A percentile compares a stretch with the other conserved stretches of the same genome.
These are phyloP conservation scores for Nematostella vectensis DNA, from an alignment of 92 coral and sea anemone species.

Conservation along the genomic window DNA sequence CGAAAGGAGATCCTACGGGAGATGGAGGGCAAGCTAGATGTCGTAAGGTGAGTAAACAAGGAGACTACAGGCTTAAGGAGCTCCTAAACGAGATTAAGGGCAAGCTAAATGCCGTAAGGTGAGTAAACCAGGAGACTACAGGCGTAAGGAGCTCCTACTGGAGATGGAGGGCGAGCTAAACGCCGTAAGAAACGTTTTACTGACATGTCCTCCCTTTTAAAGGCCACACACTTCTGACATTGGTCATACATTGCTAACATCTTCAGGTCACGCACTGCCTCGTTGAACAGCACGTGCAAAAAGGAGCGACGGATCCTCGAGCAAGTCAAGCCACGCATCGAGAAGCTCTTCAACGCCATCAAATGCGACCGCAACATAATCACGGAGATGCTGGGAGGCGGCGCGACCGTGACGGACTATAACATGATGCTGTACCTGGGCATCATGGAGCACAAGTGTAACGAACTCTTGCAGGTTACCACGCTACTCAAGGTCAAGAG, in stretches of 20 bases:
- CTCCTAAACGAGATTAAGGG: no score
- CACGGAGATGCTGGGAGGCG: conserved; percentile 78
- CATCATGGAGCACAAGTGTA: conserved; percentile 87
- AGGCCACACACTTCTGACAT: no score
- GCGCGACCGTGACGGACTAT: conserved; percentile 68
- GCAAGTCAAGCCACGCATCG: conserved; percentile 68
- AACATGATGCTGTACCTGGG: conserved; percentile 83
- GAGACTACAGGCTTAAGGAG: no score
- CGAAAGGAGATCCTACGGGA: no score
- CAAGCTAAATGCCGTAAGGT: no score
- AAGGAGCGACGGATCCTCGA: conserved; percentile 45
- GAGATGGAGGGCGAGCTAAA: conserved; percentile 51
- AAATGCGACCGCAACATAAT: conserved; percentile 82
- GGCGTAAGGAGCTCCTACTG: conserved; percentile 63
- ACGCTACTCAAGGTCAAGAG: conserved; percentile 56
- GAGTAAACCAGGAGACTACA: no score
- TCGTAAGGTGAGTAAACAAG: no score
- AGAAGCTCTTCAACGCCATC: conserved; percentile 45
- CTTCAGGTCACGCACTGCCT: no score
- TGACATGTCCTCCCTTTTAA: no score
- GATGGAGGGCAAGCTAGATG: no score
- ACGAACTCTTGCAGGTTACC: conserved; percentile 59
- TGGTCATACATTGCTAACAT: no score
- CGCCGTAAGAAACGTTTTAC: conserved; percentile 24
- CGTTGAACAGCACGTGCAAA: conserved; percentile 37